Evolutionary conservation across 2,797 vertebrate genomes (phyloP), one percentile per base, ranked within the genome.

Genomic region (Enteromius trimaculatus): DNA sequence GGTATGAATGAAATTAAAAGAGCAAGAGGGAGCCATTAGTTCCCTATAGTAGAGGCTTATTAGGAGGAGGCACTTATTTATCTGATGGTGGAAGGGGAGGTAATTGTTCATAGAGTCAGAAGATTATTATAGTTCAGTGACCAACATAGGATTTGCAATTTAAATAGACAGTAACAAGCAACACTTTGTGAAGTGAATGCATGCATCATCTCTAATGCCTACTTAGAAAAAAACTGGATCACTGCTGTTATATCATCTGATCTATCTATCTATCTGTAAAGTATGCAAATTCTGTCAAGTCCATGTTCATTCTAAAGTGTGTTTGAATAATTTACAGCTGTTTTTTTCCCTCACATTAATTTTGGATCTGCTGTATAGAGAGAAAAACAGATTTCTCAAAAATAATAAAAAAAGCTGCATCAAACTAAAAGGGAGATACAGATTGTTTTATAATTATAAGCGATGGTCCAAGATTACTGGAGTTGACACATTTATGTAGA

Each of bases 1-100:
- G 94, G 94, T 95, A 95, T 94, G 94, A 95, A 95, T 95, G 94
- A 93, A 95, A 95, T 95, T 94, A 95, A 95, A 95, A 94, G 93
- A 94, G 94, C 93, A 87, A 17, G 85, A 90, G 80, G 93, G 94
- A 94, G 92, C 92, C 92, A 94, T 95, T 94, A 95, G 93, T 93
- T 94, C 93, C 93, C 94, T 91, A 92, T 85, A 94, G 94, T 91
- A 93, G 93, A 92, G 92, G 92, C 94, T 95, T 95, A 95, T 95
- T 95, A 95, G 92, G 92, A 94, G 92, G 90, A 92, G 92, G 93
- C 90, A 92, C 93, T 94, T 94, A 93, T 93, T 95, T 93, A 95
- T 94, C 92, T 85, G 92, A 90, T 92, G 84, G 87, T 91, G 44
- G 65, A 80, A 83, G 64, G 77, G 70, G 51, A 70, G 80, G 72